Evolutionary conservation across 2,888 invertebrate species (phyloP).

Genomic region (Cecidostiba fungosa): DNA sequence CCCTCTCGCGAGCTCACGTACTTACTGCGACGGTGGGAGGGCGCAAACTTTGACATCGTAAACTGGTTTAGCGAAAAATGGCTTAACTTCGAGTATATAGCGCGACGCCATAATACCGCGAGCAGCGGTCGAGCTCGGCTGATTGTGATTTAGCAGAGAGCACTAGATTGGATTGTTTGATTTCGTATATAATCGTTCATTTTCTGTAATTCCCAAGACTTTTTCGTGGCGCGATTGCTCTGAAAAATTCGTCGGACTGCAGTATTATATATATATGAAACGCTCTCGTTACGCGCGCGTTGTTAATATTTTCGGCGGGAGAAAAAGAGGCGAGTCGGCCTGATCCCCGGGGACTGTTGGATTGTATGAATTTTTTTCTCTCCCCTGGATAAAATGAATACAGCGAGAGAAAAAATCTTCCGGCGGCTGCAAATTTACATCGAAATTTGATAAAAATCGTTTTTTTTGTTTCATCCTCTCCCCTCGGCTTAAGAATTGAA

Average conservation of each 20-base stretch:
- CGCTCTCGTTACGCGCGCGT: background rate
- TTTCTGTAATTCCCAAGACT: background rate
- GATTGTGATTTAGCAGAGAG: constrained; percentile 72
- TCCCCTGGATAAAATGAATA: background rate
- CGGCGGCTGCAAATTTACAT: background rate
- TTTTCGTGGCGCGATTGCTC: background rate
- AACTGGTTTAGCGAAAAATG: constrained; percentile 77
- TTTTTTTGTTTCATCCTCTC: background rate
- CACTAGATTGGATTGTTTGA: constrained; percentile 71
- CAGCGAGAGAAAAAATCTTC: constrained; percentile 2
- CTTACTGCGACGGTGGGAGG: constrained; percentile 63
- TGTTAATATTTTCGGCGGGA: background rate
- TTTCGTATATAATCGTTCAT: constrained; percentile 71
- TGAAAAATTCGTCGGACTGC: background rate
- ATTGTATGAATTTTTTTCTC: constrained; percentile 38
- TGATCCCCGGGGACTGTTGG: background rate
- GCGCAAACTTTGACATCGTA: constrained; percentile 74
- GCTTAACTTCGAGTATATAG: constrained; percentile 72
- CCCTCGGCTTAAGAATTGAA: background rate
- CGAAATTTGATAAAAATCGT: background rate
- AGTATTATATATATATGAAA: no score
- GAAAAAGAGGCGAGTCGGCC: background rate
- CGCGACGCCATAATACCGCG: constrained; percentile 65
- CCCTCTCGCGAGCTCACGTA: constrained; percentile 34
- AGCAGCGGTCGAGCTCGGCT: constrained; percentile 43